Conservation (phyloP, 1,140 invertebrate genomes). For the Dufourea novaeangliae region DNA sequence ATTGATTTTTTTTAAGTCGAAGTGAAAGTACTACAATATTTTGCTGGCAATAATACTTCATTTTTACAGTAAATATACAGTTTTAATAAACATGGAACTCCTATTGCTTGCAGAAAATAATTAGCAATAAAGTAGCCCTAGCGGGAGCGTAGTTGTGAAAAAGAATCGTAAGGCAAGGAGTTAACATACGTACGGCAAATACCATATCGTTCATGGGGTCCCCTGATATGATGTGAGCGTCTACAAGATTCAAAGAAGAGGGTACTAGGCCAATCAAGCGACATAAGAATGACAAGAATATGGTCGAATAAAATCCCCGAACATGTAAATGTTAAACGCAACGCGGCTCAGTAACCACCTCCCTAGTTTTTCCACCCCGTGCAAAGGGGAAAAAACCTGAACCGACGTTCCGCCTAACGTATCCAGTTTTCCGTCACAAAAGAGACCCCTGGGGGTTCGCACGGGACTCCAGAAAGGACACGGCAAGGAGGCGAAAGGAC, state of each 20-base stretch:
- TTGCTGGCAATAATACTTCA: no score
- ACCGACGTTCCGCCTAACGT: conserved; percentile 55
- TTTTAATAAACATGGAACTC: no score
- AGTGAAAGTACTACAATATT: no score
- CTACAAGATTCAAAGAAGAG: neutral
- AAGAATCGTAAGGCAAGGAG: no score
- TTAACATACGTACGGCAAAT: neutral
- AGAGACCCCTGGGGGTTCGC: conserved; percentile 48
- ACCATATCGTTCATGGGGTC: no score
- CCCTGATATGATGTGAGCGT: no score
- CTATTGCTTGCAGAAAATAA: no score
- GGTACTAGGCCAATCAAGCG: neutral
- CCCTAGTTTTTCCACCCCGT: conserved; percentile 39
- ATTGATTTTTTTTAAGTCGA: no score
- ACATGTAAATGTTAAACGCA: conserved; percentile 55
- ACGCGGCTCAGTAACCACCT: conserved; percentile 33
- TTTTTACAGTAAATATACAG: no score
- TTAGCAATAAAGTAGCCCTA: no score
- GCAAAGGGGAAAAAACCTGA: conserved; percentile 60
- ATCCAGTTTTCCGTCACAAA: conserved; percentile 58
- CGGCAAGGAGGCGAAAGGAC: conserved; percentile 33
- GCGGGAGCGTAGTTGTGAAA: no score
- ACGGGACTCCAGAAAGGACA: neutral
- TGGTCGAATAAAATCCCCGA: conserved; percentile 47
- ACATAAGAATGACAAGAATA: conserved; percentile 20